Percentiles rank a stretch among this genome's conserved stretches.
phyloP scores from a whole-genome alignment of 2,113 vertebrate genomes.

The Melanerpes aurifrons region DNA sequence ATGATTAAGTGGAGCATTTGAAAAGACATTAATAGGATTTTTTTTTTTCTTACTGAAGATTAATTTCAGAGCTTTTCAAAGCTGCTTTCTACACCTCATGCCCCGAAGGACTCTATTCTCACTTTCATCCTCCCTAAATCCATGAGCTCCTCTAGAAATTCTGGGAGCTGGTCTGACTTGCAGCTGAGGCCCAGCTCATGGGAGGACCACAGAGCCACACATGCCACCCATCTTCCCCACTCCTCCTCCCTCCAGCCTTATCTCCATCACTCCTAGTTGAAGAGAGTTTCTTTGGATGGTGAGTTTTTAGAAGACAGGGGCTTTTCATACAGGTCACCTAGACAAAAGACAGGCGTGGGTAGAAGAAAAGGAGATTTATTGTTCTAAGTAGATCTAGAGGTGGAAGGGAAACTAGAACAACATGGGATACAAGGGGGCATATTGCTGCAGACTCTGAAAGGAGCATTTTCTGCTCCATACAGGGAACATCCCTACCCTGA shows the following conservation, averaged over 20 bases:
- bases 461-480: neutral
- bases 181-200: neutral
- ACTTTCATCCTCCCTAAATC: neutral
- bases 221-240: rapidly evolving
- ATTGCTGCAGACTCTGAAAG: neutral
- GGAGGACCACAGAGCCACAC: rapidly evolving
- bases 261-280: neutral
- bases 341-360: neutral
- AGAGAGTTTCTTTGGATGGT: neutral
- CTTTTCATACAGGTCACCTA: neutral
- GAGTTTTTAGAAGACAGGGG: neutral
- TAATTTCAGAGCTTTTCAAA: neutral
- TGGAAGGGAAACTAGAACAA: neutral
- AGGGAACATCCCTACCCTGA: neutral
- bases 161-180: neutral
- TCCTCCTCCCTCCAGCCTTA: neutral
- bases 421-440: neutral
- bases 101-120: neutral
- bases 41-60: too few species aligned
- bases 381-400: neutral
- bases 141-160: neutral
- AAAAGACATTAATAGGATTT: neutral
- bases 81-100: rapidly evolving
- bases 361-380: neutral
- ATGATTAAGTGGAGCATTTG: neutral